phyloP scores from a whole-genome alignment of 37 sponge, comb jelly and placozoan species.

The Cladorhizidae sp. region DNA sequence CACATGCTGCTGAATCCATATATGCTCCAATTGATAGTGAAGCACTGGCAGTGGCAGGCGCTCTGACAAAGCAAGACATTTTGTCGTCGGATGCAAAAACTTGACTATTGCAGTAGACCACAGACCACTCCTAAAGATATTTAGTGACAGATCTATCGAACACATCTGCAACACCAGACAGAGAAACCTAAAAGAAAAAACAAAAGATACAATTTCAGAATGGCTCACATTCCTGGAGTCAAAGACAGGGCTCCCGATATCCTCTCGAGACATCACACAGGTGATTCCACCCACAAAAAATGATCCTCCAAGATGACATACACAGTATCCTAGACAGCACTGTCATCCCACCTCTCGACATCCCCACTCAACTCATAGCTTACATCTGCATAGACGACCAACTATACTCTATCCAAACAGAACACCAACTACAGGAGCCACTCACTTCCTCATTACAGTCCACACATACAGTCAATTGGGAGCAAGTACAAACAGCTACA shows the following conservation, averaged over 20 bases:
- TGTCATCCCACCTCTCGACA: conserved; percentile 7
- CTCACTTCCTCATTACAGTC: conserved; percentile 20
- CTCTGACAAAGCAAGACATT: conserved; percentile 50
- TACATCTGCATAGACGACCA: conserved; percentile 25
- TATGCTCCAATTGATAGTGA: conserved; percentile 49
- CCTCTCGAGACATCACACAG: conserved; percentile 43
- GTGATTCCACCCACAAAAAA: conserved; percentile 39
- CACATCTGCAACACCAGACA: conserved; percentile 43
- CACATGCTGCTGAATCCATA: conserved; percentile 47
- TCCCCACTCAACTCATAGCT: conserved; percentile 45
- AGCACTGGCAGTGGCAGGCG: conserved; percentile 50
- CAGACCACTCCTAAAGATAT: conserved; percentile 42
- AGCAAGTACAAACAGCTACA: conserved; percentile 26
- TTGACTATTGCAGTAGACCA: conserved; percentile 50
- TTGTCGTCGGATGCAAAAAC: conserved; percentile 43
- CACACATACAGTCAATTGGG: conserved; percentile 37
- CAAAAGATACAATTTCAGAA: conserved; percentile 29
- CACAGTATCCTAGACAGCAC: conserved; percentile 19
- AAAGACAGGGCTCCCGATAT: conserved; percentile 40
- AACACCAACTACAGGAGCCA: conserved; percentile 24
- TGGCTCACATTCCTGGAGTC: conserved; percentile 53
- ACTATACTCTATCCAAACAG: background rate
- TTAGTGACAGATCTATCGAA: conserved; percentile 50
- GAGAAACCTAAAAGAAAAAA: conserved; percentile 47
- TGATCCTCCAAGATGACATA: conserved; percentile 36